Percentiles rank a stretch among this genome's conserved stretches.
Evolutionary conservation across 2,113 vertebrate species (phyloP).

Genomic region (Scomber japonicus): DNA sequence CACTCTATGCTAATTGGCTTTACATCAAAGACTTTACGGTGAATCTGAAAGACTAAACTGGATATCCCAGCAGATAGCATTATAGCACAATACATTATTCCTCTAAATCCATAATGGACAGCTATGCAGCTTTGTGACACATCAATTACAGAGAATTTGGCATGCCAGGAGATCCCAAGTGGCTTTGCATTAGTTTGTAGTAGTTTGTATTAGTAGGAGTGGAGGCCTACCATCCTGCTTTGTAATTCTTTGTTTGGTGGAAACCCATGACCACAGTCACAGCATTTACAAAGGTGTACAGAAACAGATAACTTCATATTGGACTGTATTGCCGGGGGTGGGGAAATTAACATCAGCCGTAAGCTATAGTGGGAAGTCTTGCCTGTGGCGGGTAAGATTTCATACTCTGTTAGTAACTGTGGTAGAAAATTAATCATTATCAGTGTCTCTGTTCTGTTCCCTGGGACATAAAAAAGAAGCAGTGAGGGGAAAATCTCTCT

Average conservation of each 20-base stretch:
- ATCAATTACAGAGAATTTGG: slow-evolving; percentile 14
- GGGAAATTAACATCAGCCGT: slow-evolving; percentile 44
- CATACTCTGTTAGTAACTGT: slow-evolving; percentile 36
- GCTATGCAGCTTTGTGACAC: slow-evolving; percentile 50
- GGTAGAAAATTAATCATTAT: slow-evolving; percentile 50
- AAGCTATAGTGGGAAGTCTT: slow-evolving; percentile 19
- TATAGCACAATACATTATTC: slow-evolving; percentile 45
- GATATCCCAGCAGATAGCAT: slow-evolving; percentile 60
- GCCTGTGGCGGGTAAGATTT: slow-evolving; percentile 49
- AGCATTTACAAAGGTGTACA: slow-evolving; percentile 20
- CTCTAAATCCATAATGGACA: slow-evolving; percentile 45
- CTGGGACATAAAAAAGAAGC: slow-evolving; percentile 1
- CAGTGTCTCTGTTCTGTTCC: slow-evolving; percentile 29
- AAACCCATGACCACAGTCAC: not conserved
- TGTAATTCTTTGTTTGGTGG: slow-evolving; percentile 12
- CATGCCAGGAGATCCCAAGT: slow-evolving; percentile 10
- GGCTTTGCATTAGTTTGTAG: slow-evolving; percentile 29
- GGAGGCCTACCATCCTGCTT: not conserved
- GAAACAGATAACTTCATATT: slow-evolving; percentile 34
- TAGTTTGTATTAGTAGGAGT: not conserved
- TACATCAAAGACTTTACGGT: slow-evolving; percentile 66
- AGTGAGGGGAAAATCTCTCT: not conserved
- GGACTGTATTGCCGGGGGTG: slow-evolving; percentile 46
- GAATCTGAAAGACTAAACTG: slow-evolving; percentile 53
- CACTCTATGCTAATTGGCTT: slow-evolving; percentile 70